Conservation (phyloP, 2,797 vertebrate species). For the Betta splendens region DNA sequence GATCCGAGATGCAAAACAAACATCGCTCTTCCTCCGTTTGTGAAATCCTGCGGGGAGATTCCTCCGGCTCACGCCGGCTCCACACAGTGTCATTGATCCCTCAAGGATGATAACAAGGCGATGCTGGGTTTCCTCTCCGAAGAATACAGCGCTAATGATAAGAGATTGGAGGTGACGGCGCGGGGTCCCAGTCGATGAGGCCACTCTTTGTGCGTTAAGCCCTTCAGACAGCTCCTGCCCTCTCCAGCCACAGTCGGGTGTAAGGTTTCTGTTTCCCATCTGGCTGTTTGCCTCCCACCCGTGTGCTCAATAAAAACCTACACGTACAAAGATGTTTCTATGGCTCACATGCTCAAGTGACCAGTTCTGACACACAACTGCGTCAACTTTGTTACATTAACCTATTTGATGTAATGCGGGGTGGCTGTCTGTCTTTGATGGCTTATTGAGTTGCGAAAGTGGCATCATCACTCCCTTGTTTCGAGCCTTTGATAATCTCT, state of each 20-base stretch:
- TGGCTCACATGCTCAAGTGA: conserved; percentile 2
- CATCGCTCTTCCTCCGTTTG: conserved; percentile 59
- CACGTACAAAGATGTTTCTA: conserved; percentile 9
- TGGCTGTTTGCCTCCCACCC: conserved; percentile 22
- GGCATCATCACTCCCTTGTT: conserved; percentile 9
- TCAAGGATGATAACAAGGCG: not conserved
- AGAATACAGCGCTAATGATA: not conserved
- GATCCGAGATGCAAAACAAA: conserved; percentile 65
- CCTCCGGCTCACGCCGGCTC: too few relatives aligned
- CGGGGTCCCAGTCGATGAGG: conserved; percentile 11
- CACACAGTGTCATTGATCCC: too few relatives aligned
- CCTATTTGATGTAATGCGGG: conserved; percentile 22
- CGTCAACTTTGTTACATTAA: conserved; percentile 43
- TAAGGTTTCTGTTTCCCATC: conserved; percentile 65
- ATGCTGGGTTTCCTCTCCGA: not conserved
- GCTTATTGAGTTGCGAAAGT: conserved; percentile 20
- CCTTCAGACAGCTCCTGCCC: conserved; percentile 10
- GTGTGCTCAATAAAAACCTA: conserved; percentile 33
- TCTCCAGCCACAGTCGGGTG: conserved; percentile 39
- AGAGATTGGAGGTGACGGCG: conserved; percentile 18
- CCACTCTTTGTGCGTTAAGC: conserved; percentile 18
- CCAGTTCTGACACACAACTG: conserved; percentile 21
- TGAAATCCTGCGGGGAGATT: conserved; percentile 38
- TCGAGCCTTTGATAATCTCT: not conserved
- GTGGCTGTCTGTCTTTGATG: conserved; percentile 15